A percentile compares a stretch with the other conserved stretches of the same genome.
Evolutionary conservation across 2,888 invertebrate species (phyloP).

Genomic region (Polyommatus iphigenia): DNA sequence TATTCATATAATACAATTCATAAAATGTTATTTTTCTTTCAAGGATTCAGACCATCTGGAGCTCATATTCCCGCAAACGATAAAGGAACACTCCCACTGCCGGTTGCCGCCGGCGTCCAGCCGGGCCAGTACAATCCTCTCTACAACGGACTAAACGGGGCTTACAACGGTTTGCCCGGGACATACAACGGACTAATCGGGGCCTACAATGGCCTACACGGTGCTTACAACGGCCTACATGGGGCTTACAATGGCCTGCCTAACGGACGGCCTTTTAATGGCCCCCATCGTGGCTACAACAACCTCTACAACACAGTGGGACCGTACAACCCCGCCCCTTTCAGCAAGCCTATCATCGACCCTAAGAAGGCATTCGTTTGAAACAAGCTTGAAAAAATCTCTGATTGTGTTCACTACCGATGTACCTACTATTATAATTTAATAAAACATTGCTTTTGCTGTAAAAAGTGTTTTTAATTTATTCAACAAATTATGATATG

Average conservation of each 20-base stretch:
- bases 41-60: conserved; percentile 82
- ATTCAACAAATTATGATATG: too few relatives aligned
- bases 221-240: neutral
- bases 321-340: conserved; percentile 42
- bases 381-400: conserved; percentile 6
- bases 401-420: conserved; percentile 10
- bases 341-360: conserved; percentile 33
- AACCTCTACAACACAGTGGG: conserved; percentile 36
- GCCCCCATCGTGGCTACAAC: neutral
- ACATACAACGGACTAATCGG: conserved; percentile 47
- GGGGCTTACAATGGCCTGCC: conserved; percentile 4
- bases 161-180: conserved; percentile 45
- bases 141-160: conserved; percentile 46
- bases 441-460: neutral
- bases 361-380: conserved; percentile 17
- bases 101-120: conserved; percentile 36
- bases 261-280: neutral
- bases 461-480: neutral
- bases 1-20: too few relatives aligned
- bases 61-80: conserved; percentile 82
- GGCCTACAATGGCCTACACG: conserved; percentile 44
- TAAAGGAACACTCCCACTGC: conserved; percentile 66
- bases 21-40: conserved; percentile 22
- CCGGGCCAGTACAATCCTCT: conserved; percentile 42
- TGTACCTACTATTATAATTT: neutral